Conservation (phyloP, 2,113 vertebrate genomes). For the Steatornis caripensis region DNA sequence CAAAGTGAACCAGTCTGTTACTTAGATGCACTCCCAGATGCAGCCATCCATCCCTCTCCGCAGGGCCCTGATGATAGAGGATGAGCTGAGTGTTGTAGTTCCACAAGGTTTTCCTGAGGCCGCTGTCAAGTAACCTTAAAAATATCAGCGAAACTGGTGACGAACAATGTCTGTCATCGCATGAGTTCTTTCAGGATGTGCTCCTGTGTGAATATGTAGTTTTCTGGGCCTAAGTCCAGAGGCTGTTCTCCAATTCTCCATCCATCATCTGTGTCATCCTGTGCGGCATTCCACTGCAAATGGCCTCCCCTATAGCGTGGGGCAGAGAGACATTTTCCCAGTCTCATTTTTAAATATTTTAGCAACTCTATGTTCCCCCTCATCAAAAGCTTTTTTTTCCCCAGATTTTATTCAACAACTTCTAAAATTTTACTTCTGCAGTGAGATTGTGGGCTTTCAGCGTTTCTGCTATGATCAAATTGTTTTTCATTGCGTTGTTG, state of each 20-base stretch:
- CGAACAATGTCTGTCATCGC: background rate
- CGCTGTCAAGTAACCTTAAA: background rate
- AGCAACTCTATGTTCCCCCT: background rate
- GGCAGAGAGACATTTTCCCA: background rate
- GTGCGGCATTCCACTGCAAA: background rate
- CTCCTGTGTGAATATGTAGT: background rate
- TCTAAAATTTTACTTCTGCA: background rate
- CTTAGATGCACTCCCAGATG: background rate
- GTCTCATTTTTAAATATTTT: background rate
- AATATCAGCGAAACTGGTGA: background rate
- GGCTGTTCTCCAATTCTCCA: background rate
- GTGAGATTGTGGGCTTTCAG: background rate
- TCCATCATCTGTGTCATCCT: background rate
- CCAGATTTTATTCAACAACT: background rate
- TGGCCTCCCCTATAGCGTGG: fast-evolving
- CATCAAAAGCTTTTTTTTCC: background rate
- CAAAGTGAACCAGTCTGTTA: background rate
- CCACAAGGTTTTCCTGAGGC: background rate
- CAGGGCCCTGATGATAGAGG: background rate
- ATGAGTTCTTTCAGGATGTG: background rate
- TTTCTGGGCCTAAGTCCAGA: background rate
- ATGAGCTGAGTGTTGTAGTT: background rate
- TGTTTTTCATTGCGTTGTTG: background rate
- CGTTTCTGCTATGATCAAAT: background rate
- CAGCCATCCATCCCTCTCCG: background rate